Base-by-base conservation (phyloP, 1,140 invertebrate species). In the Homarus americanus region DNA sequence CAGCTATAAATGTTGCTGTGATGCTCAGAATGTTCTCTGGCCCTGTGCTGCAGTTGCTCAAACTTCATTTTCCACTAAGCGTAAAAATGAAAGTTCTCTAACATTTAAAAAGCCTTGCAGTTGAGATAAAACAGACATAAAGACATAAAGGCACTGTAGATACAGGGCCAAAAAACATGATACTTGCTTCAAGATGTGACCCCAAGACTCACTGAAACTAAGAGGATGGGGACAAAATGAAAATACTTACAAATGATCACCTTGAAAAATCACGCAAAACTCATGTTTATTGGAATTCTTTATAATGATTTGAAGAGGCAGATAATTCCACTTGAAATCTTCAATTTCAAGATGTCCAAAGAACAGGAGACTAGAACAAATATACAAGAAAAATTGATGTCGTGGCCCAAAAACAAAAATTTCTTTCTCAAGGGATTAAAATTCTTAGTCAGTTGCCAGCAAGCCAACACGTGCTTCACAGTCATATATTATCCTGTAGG, bases 141-240 rank as follows among this genome's bases (percentile, higher is more conserved):
- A 90, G 80, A 90, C 79, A 90, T 63, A 87, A 90, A 90, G 88
- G 88, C 88, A 90, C 88, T 83, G 88, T 90, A 90, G 88, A 90
- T 90, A 90, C 88, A 90, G 88, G 88, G 88, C 88, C 88, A 90
- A 90, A 90, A 73, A 90, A 90, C 88, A 90, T 66, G 69, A 63
- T 90, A 49, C 44, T 24, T 83, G 10, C 58, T 80, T 87, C 79
- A 85, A 83, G 41, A 87, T 90, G 82, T 84, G 80, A 90, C 82
- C 88, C 80, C 88, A 73, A 82, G n/a, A 76, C 36, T 24, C 58
- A 38, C 58, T 82, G 66, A 90, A 90, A 75, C 72, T 53, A 73
- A 75, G 10, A 66, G 49, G 88, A 76, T 24, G 38, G 88, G 80
- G 80, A 82, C 17, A 69, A 90, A 83, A 90, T 83, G 73, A 90